These are phyloP conservation scores for Xenus cinereus DNA, from an alignment of 2,113 vertebrate genomes.

Conservation along the genomic window DNA sequence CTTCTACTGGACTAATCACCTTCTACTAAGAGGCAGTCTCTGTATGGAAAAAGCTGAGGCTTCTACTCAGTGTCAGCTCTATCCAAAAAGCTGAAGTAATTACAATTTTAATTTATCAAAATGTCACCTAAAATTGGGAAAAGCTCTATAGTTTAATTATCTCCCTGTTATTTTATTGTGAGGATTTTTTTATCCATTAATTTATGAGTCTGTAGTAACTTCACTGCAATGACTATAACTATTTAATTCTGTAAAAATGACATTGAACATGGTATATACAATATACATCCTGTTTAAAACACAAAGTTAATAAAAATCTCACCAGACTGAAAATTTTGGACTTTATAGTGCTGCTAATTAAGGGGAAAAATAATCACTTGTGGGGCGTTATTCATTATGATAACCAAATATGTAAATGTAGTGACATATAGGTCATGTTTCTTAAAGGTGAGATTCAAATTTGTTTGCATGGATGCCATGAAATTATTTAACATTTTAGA, in stretches of 20 bases:
- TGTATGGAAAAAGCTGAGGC: neutral
- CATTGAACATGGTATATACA: neutral
- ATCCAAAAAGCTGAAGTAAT: conserved; percentile 17
- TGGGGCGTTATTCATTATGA: neutral
- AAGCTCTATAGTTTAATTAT: conserved; percentile 43
- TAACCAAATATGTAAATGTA: conserved; percentile 14
- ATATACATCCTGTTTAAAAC: neutral
- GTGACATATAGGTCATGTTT: neutral
- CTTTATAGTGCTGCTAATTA: conserved; percentile 31
- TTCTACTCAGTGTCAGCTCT: neutral
- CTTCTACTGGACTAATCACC: neutral
- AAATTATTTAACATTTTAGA: neutral
- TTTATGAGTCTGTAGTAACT: neutral
- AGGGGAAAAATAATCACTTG: neutral
- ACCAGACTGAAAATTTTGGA: conserved; percentile 14
- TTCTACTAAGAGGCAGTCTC: neutral
- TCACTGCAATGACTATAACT: neutral
- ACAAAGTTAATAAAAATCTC: conserved; percentile 23
- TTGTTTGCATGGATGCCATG: neutral
- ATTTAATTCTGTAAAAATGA: neutral
- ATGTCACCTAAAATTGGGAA: conserved; percentile 27
- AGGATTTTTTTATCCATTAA: conserved; percentile 21
- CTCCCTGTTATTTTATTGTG: neutral
- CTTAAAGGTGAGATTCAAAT: neutral
- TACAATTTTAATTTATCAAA: conserved; percentile 31